Conservation (phyloP, 2,113 vertebrate species). For the Pionites leucogaster region DNA sequence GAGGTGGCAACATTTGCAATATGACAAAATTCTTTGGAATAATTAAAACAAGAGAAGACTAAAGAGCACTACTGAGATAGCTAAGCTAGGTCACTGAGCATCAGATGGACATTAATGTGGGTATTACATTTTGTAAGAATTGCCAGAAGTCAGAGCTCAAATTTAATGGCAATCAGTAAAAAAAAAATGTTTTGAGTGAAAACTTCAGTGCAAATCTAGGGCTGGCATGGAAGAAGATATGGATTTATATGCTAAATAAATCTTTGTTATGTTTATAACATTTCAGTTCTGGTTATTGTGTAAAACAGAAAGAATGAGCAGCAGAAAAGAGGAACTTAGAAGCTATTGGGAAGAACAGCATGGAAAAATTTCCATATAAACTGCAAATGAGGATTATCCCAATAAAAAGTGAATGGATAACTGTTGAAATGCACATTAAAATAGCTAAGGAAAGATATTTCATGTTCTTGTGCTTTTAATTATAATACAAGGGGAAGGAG, state of each 20-base stretch:
- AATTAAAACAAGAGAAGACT: constrained; percentile 34
- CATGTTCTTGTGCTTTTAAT: background rate
- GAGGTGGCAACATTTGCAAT: background rate
- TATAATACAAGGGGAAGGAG: background rate
- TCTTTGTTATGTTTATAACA: background rate
- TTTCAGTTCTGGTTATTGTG: background rate
- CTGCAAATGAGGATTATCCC: background rate
- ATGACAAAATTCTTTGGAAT: constrained; percentile 20
- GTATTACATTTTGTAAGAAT: constrained; percentile 8
- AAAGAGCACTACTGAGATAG: background rate
- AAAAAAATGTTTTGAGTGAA: background rate
- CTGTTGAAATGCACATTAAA: background rate
- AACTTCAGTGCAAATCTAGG: background rate
- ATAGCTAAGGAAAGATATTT: background rate
- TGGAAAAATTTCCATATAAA: background rate
- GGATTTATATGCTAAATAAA: background rate
- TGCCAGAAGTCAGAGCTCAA: background rate
- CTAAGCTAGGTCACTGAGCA: background rate
- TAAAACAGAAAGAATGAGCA: background rate
- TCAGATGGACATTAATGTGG: constrained; percentile 4
- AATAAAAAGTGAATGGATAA: background rate
- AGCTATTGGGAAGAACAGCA: background rate
- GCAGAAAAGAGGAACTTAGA: background rate
- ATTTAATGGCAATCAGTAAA: background rate
- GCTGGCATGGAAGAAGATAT: background rate